A percentile compares a stretch with the other conserved stretches of the same genome.
These are phyloP conservation scores for Eilema depressum DNA, from an alignment of 2,888 invertebrate species.

Conservation along the genomic window DNA sequence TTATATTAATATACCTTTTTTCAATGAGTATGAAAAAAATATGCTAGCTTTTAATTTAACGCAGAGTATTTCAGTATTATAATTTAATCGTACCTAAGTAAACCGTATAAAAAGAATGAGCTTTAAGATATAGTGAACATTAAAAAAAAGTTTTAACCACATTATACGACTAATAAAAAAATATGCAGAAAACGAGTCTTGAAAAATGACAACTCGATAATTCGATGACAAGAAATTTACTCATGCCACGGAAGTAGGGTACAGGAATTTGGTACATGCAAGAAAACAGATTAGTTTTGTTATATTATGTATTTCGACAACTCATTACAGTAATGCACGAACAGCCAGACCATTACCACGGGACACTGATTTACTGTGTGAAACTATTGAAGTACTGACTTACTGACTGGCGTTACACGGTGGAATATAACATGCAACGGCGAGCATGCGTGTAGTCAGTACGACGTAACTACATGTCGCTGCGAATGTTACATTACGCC, in stretches of 20 bases:
- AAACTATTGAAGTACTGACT: background rate
- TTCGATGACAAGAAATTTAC: constrained; percentile 25
- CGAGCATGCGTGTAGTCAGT: background rate
- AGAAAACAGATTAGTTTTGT: constrained; percentile 83
- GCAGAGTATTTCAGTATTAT: background rate
- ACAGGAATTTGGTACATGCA: constrained; percentile 78
- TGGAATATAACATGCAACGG: background rate
- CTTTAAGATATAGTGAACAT: background rate
- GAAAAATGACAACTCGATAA: constrained; percentile 6
- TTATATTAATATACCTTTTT: background rate
- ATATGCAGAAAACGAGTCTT: background rate
- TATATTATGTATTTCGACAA: constrained; percentile 81
- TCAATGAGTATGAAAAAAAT: background rate
- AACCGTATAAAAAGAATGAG: background rate
- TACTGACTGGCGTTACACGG: background rate
- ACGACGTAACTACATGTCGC: background rate
- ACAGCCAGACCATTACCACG: constrained; percentile 73
- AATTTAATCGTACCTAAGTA: background rate
- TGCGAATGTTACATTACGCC: background rate
- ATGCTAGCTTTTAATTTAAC: background rate
- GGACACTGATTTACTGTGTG: constrained; percentile 61
- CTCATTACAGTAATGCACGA: constrained; percentile 78
- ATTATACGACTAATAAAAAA: background rate
- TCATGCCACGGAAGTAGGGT: constrained; percentile 71
- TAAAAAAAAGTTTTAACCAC: background rate